These are phyloP conservation scores for Latrodectus hesperus DNA, from an alignment of 2,888 invertebrate genomes.

Conservation along the genomic window DNA sequence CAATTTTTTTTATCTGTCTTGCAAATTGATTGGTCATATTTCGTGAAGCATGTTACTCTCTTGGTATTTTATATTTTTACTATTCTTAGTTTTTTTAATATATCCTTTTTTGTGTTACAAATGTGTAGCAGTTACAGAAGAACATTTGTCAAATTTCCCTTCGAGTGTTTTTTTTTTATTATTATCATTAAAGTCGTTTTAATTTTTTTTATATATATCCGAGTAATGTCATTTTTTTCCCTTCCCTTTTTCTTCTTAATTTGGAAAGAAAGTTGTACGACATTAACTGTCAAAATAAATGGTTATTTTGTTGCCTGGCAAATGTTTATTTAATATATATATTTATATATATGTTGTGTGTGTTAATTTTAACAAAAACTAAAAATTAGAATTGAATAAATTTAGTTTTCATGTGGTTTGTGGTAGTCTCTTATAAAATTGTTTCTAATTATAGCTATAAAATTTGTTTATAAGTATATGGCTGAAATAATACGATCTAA, in stretches of 20 bases:
- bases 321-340: not conserved
- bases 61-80: constrained; percentile 33
- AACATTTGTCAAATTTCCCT: not conserved
- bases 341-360: no score
- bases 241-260: not conserved
- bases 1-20: not conserved
- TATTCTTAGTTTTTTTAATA: not conserved
- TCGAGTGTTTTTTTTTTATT: not conserved
- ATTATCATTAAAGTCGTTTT: no score
- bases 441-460: no score
- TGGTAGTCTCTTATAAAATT: no score
- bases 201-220: not conserved
- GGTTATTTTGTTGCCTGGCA: not conserved
- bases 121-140: not conserved
- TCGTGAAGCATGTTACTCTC: constrained; percentile 18
- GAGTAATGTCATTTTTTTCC: not conserved
- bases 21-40: not conserved
- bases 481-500: no score
- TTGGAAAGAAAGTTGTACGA: not conserved
- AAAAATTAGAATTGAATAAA: no score
- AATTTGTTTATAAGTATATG: no score
- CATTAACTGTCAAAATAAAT: constrained; percentile 5
- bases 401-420: no score
- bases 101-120: not conserved
- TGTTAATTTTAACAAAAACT: no score